phyloP scores from a whole-genome alignment of 1,140 invertebrate genomes.

The Nylanderia fulva region DNA sequence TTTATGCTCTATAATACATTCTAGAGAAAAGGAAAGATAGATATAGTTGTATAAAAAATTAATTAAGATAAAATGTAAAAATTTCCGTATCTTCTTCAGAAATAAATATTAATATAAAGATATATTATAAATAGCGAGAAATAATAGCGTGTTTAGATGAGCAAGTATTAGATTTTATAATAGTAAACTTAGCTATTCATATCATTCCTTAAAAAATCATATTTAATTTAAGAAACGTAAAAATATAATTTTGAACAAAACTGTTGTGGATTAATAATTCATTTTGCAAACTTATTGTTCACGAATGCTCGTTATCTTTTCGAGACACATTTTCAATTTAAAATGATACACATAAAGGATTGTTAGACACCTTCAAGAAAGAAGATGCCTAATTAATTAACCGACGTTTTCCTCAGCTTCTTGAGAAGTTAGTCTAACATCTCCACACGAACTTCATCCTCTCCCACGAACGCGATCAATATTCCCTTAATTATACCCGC shows the following conservation, averaged over 20 bases:
- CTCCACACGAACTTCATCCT: constrained; percentile 9
- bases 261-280: background rate
- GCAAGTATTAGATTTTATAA: too few relatives aligned
- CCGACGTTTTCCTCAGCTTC: constrained; percentile 3
- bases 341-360: background rate
- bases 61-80: background rate
- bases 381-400: constrained; percentile 43
- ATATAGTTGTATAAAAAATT: constrained; percentile 5
- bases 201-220: background rate
- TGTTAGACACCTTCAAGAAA: background rate
- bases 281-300: background rate
- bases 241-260: background rate
- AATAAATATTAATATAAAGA: background rate
- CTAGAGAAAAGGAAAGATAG: background rate
- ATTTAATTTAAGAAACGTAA: background rate
- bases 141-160: background rate
- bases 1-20: background rate
- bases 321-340: background rate
- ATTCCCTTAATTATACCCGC: constrained; percentile 57
- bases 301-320: background rate
- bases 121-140: background rate
- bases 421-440: constrained; percentile 16
- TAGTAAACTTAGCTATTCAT: too few relatives aligned
- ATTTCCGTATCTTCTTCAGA: background rate
- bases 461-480: constrained; percentile 46